Conservation (phyloP, 2,888 invertebrate species). For the Baronia brevicornis region DNA sequence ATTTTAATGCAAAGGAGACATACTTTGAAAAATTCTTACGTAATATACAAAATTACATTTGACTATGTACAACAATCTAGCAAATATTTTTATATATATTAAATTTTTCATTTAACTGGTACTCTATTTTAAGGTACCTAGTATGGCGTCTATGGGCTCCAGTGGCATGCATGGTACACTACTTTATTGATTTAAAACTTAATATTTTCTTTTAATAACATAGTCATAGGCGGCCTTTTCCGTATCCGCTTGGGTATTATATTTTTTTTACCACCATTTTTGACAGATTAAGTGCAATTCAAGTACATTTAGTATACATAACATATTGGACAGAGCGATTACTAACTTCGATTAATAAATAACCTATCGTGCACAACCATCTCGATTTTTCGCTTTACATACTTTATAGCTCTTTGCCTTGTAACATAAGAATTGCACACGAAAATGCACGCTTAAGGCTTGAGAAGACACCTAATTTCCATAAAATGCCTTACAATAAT, state of each 20-base stretch:
- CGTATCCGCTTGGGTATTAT: slow-evolving; percentile 4
- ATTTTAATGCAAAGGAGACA: slow-evolving; percentile 69
- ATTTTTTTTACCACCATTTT: slow-evolving; percentile 5
- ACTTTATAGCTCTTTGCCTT: slow-evolving; percentile 15
- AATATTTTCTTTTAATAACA: slow-evolving; percentile 20
- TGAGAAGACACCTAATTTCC: slow-evolving; percentile 1
- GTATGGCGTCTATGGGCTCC: slow-evolving; percentile 53
- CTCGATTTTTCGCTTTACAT: slow-evolving; percentile 45
- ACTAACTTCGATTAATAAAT: slow-evolving; percentile 47
- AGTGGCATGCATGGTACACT: slow-evolving; percentile 54
- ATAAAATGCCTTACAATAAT: too few relatives aligned
- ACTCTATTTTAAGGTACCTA: slow-evolving; percentile 58
- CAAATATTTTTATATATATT: slow-evolving; percentile 33
- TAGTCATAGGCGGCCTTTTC: slow-evolving; percentile 21
- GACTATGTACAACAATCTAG: slow-evolving; percentile 70
- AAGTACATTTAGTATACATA: slow-evolving; percentile 19
- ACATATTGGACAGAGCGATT: slow-evolving; percentile 63
- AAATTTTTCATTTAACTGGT: slow-evolving; percentile 24
- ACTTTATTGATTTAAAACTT: slow-evolving; percentile 50
- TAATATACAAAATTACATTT: slow-evolving; percentile 72
- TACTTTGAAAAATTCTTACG: slow-evolving; percentile 64
- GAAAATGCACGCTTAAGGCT: slow-evolving; percentile 9
- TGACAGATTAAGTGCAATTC: slow-evolving; percentile 7
- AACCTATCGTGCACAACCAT: slow-evolving; percentile 73
- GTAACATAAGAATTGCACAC: slow-evolving; percentile 13